A percentile compares a stretch with the other conserved stretches of the same genome.
These are phyloP conservation scores for Brachypteracias leptosomus DNA, from an alignment of 2,113 vertebrate species.

Conservation along the genomic window DNA sequence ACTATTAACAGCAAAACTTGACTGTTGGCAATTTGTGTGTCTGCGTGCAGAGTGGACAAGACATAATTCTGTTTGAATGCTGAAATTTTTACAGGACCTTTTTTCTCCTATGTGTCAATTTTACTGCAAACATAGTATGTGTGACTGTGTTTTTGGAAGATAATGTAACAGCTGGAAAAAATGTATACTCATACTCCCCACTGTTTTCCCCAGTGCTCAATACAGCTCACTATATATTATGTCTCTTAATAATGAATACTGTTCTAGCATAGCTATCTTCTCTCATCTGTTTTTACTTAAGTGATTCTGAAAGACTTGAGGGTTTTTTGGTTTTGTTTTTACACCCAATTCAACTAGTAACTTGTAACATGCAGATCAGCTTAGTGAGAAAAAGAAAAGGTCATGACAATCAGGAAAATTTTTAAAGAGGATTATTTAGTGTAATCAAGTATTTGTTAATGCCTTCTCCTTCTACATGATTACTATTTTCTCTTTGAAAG, in stretches of 20 bases:
- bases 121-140: not conserved
- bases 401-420: not conserved
- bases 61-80: not conserved
- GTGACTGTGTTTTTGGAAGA: not conserved
- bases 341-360: not conserved
- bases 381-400: slow-evolving; percentile 24
- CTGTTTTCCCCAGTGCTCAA: not conserved
- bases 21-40: not conserved
- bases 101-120: not conserved
- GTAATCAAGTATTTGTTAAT: slow-evolving; percentile 2
- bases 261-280: not conserved
- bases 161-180: not conserved
- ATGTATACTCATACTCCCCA: not conserved
- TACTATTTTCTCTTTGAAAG: not conserved
- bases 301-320: not conserved
- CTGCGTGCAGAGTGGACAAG: not conserved
- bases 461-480: not conserved
- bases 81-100: not conserved
- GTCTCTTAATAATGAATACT: not conserved
- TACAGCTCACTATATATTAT: not conserved
- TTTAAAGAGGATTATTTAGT: not conserved
- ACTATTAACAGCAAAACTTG: not conserved
- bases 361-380: not conserved
- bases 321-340: not conserved
- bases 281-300: not conserved